A percentile compares a stretch with the other conserved stretches of the same genome.
These are phyloP conservation scores for Miniopterus natalensis DNA, from an alignment of 2,113 vertebrate genomes.

Conservation along the genomic window DNA sequence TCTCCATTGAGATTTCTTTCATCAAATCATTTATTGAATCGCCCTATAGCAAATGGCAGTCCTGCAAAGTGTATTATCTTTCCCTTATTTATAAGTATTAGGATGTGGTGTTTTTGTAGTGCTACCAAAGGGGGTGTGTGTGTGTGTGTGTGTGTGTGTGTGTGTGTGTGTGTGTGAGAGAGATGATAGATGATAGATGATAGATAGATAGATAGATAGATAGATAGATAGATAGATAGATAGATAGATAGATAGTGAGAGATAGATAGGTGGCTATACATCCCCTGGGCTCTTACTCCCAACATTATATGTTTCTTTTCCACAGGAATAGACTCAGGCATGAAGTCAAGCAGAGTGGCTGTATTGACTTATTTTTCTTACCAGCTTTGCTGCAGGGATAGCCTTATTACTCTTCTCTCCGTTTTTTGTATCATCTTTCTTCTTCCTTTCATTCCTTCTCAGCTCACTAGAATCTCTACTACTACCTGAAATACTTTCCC, in stretches of 20 bases:
- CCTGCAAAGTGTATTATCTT: conserved; percentile 85
- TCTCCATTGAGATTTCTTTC: conserved; percentile 88
- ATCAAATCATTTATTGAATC: conserved; percentile 91
- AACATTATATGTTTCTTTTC: not conserved
- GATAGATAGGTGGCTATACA: not conserved
- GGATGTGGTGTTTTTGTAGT: conserved; percentile 70
- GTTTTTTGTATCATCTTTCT: not conserved
- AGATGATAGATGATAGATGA: too few species aligned
- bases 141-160: not conserved
- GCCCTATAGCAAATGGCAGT: conserved; percentile 92
- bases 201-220: too few species aligned
- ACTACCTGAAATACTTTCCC: not conserved
- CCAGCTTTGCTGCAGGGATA: not conserved
- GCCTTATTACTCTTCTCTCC: not conserved
- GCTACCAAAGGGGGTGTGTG: conserved; percentile 42
- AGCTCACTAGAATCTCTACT: not conserved
- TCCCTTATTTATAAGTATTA: conserved; percentile 79
- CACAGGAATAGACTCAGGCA: not conserved
- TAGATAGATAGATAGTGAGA: too few species aligned
- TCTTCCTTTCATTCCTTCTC: conserved; percentile 33
- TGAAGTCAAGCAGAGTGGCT: not conserved
- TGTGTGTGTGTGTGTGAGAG: not conserved
- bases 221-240: not conserved
- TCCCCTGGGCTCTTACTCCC: not conserved
- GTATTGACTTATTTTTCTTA: not conserved